These are phyloP conservation scores for Drosophila willistoni DNA, from an alignment of 1,140 invertebrate species.

Conservation along the genomic window DNA sequence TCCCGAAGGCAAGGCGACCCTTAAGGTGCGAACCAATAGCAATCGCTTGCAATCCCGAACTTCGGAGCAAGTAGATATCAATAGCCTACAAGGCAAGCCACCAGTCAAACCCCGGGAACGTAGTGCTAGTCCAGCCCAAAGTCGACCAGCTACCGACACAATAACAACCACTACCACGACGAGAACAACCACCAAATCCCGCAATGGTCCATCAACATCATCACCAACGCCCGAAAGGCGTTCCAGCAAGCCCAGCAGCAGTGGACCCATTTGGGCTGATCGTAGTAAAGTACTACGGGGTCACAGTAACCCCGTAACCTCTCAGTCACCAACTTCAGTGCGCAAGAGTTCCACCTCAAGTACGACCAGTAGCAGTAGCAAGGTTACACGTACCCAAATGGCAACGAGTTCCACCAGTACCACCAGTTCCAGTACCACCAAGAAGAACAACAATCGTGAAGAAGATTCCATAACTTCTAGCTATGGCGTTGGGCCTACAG, in stretches of 20 bases:
- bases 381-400: constrained; percentile 37
- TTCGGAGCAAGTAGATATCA: constrained; percentile 49
- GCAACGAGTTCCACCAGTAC: constrained; percentile 81
- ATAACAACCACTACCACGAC: constrained; percentile 21
- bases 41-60: constrained; percentile 20
- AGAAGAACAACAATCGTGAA: constrained; percentile 64
- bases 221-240: constrained; percentile 31
- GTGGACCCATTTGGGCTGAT: constrained; percentile 85
- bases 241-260: constrained; percentile 25
- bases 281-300: constrained; percentile 84
- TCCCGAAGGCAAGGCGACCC: constrained; percentile 37
- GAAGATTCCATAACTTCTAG: constrained; percentile 88
- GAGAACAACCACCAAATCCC: constrained; percentile 28
- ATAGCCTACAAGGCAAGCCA: constrained; percentile 56
- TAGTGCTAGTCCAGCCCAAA: constrained; percentile 57
- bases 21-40: constrained; percentile 42
- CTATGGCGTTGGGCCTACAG: constrained; percentile 91
- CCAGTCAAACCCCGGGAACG: constrained; percentile 70
- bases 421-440: constrained; percentile 78
- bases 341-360: constrained; percentile 50
- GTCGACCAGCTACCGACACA: constrained; percentile 25
- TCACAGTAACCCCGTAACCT: constrained; percentile 17
- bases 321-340: not conserved
- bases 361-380: constrained; percentile 48
- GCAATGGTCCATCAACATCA: constrained; percentile 24